Base-by-base conservation (phyloP, 2,888 invertebrate species). In the Oscheius onirici region DNA sequence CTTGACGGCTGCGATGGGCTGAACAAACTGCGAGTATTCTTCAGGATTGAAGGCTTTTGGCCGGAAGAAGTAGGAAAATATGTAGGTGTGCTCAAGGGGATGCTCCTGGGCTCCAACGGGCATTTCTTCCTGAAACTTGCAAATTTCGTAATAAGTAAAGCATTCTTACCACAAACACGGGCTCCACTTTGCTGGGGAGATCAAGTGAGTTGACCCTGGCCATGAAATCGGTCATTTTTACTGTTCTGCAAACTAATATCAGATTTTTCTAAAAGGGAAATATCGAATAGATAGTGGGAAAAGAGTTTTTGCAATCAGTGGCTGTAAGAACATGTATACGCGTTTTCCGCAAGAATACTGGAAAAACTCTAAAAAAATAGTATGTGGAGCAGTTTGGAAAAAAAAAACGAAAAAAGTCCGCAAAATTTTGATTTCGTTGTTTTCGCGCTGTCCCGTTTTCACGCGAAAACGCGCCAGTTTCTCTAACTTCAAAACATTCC, bases 11-110 rank as follows among this genome's bases (percentile, higher is more conserved):
- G 85, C 85, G 0, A 83, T 73, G 1, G 80, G 77, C 70, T 80
- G 83, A 10, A 83, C 83, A 61, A 76, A 80, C 13, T 71, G 71
- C 0, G 81, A 76, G 61, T 82, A 82, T 20, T 82, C 82, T 71
- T 83, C 86, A 10, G 87, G 86, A 58, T 86, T 85, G 69, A 87
- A 87, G 20, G 84, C 84, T 13, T 67, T 28, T 10, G 87, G 87
- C 13, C 85, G 79, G 49, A 84, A 69, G 67, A 87, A 87, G 66
- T 81, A 87, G 15, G 86, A 84, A 52, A 84, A 84, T 1, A 79
- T 76, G 69, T 84, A 87, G 3, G 79, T 78, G 66, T 78, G 83
- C 67, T 86, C 81, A n/a, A 87, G 74, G 1, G 77, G 79, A 69
- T 87, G 82, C 44, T 87, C 86, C 15, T 69, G 54, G 13, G 70